These are phyloP conservation scores for Pterocles gutturalis DNA, from an alignment of 2,113 vertebrate genomes.

Conservation along the genomic window DNA sequence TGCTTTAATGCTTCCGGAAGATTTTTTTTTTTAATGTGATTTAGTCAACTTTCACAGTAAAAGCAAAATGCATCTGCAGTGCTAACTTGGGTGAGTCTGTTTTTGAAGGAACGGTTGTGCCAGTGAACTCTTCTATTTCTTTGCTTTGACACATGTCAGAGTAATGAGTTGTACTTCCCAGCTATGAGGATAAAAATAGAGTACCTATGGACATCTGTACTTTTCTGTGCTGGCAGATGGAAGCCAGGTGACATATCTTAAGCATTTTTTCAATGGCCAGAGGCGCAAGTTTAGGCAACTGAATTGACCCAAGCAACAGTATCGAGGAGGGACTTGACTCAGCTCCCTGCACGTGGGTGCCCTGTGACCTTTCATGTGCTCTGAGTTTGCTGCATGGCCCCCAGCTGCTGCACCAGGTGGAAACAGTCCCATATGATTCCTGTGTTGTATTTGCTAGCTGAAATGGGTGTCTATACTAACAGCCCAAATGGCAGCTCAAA, in stretches of 20 bases:
- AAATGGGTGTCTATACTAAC: not conserved
- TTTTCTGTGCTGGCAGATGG: not conserved
- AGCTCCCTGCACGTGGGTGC: not conserved
- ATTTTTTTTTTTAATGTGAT: not conserved
- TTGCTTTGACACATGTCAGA: not conserved
- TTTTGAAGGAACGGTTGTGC: not conserved
- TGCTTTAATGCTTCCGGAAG: not conserved
- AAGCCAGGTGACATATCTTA: not conserved
- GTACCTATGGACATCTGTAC: not conserved
- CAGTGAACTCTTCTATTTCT: not conserved
- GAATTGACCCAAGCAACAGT: not conserved
- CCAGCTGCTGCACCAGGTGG: not conserved
- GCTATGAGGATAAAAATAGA: not conserved
- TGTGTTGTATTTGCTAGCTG: not conserved
- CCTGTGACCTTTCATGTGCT: not conserved
- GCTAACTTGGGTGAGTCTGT: not conserved
- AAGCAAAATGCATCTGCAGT: not conserved
- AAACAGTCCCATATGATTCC: not conserved
- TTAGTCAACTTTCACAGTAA: not conserved
- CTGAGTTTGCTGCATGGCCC: not conserved
- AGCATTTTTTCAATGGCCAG: not conserved
- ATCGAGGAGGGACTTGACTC: not conserved
- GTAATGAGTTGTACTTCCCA: not conserved
- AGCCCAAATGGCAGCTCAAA: not conserved
- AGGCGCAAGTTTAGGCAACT: not conserved